These are phyloP conservation scores for Eriocheir sinensis DNA, from an alignment of 1,140 invertebrate species.

Conservation along the genomic window DNA sequence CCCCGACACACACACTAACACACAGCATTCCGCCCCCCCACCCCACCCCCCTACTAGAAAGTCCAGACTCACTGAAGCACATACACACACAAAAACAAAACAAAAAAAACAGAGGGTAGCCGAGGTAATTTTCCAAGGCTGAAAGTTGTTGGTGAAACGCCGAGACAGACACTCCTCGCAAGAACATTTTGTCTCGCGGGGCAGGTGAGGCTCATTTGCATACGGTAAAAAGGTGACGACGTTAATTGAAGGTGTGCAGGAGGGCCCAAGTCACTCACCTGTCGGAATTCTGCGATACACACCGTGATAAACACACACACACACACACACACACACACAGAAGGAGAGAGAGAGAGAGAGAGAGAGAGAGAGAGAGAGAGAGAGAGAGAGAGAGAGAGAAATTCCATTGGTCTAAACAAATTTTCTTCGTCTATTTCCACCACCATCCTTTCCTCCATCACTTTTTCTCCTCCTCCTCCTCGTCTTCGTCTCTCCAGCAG, in stretches of 20 bases:
- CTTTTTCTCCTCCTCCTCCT: neutral
- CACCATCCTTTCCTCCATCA: neutral
- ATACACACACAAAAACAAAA: too few species aligned
- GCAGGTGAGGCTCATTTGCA: neutral
- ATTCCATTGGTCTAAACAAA: conserved; percentile 6
- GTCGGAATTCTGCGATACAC: neutral
- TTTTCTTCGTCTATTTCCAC: neutral
- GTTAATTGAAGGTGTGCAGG: neutral
- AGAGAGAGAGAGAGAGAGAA: neutral
- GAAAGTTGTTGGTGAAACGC: too few species aligned
- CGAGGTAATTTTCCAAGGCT: too few species aligned
- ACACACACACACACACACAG: neutral
- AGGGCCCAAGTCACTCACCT: neutral
- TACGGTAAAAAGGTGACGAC: neutral
- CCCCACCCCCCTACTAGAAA: too few species aligned
- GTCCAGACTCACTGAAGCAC: too few species aligned
- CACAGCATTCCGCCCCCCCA: too few species aligned
- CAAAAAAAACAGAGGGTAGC: too few species aligned
- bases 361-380: conserved; percentile 22
- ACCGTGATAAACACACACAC: neutral
- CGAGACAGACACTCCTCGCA: neutral
- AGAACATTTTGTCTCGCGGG: neutral
- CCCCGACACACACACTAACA: too few species aligned
- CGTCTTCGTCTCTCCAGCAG: neutral
- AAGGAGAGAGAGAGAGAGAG: conserved; percentile 22